Evolutionary conservation across 2,888 invertebrate species (phyloP), one percentile per base, ranked within the genome.

Genomic region (Ectemnius cavifrons): DNA sequence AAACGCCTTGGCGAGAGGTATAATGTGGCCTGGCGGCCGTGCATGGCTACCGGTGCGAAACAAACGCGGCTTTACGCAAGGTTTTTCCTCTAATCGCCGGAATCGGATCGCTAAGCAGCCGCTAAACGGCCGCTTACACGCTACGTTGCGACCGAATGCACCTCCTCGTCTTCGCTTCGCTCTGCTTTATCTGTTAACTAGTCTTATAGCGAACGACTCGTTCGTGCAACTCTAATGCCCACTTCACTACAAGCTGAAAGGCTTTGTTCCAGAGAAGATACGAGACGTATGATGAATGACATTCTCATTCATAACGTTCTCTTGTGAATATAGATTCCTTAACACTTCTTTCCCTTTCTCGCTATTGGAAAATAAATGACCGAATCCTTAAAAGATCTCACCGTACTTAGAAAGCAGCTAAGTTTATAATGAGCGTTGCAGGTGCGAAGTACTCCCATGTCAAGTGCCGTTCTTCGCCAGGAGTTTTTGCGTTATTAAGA

Each of bases 41-140:
- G 78, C 81, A 79, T 79, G 82, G 75, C 75, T 80, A 80, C 80
- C 78, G 76, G 78, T 73, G 79, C 77, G 82, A 82, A 70, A 81
- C 80, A 78, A 78, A 77, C 77, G 74, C 74, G 78, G 75, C 75
- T 85, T 88, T 86, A 80, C 83, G 82, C 81, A 86, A 86, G 84
- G 73, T 83, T 87, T 87, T 87, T 85, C 80, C 84, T 81, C 84
- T 85, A 86, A 88, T 88, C 87, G 82, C 81, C 72, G 77, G 80
- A 84, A 86, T 84, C 83, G 82, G 83, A 88, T 87, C 88, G 86
- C 83, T 85, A 78, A 85, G 82, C 85, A 80, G 80, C 83, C 75
- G 80, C 84, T 87, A 86, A 87, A 85, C 83, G 80, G 75, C 71
- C 77, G 67, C 83, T 86, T 85, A 85, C 81, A 84, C 80, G 84